Evolutionary conservation across 2,113 vertebrate genomes (phyloP).

Genomic region (Dasyornis broadbenti): DNA sequence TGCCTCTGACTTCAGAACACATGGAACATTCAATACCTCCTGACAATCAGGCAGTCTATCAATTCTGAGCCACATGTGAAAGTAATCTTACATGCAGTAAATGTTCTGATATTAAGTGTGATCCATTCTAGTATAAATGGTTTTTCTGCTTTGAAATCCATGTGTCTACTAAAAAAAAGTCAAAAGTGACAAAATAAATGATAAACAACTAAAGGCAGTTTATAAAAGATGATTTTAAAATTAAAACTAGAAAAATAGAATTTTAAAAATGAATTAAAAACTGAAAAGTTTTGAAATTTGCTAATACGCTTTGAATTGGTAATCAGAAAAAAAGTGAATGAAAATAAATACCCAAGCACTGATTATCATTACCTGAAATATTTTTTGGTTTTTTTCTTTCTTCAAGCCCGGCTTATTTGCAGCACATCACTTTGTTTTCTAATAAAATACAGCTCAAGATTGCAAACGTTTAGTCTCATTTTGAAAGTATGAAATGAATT

Average conservation of each 20-base stretch:
- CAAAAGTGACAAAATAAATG: not conserved
- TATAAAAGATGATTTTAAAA: not conserved
- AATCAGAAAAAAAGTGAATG: not conserved
- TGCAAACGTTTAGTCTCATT: not conserved
- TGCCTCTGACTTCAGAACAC: not conserved
- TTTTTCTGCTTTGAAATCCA: not conserved
- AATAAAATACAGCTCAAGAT: not conserved
- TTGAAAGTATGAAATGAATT: not conserved
- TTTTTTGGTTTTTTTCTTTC: not conserved
- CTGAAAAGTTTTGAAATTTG: not conserved
- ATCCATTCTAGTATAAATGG: not conserved
- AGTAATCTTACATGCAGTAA: not conserved
- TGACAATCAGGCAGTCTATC: not conserved
- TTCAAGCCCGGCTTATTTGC: not conserved
- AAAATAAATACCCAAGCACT: not conserved
- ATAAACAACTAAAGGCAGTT: not conserved
- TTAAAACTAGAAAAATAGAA: not conserved
- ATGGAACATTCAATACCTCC: not conserved
- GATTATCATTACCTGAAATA: not conserved
- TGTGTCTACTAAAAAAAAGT: not conserved
- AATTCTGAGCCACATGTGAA: not conserved
- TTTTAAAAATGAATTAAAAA: not conserved
- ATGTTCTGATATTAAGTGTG: not conserved
- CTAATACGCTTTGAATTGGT: not conserved
- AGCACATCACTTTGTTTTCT: not conserved